phyloP scores from a whole-genome alignment of 2,797 vertebrate genomes.

The Xyrichtys novacula region DNA sequence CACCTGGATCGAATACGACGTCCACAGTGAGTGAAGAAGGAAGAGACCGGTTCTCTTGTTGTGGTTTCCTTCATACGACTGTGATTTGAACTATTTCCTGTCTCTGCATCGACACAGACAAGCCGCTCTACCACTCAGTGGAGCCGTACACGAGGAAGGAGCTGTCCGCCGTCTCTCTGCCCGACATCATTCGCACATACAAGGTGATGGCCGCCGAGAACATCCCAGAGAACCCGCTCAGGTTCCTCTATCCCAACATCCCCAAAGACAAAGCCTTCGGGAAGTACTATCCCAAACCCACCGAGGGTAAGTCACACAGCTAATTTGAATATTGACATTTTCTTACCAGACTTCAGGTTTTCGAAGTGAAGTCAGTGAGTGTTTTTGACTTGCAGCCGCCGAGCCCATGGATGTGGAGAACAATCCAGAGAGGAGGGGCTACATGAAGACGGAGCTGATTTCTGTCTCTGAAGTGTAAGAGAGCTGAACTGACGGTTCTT shows the following conservation, averaged over 20 bases:
- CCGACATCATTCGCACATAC: slow-evolving; percentile 97
- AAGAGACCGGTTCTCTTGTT: neutral
- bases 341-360: too few species aligned
- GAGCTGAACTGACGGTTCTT: too few species aligned
- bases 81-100: neutral
- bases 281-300: slow-evolving; percentile 94
- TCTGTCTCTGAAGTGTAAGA: slow-evolving; percentile 98
- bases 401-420: slow-evolving; percentile 95
- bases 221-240: slow-evolving; percentile 96
- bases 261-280: slow-evolving; percentile 95
- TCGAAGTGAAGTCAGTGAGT: too few species aligned
- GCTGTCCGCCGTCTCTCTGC: slow-evolving; percentile 92
- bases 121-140: slow-evolving; percentile 91
- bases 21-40: slow-evolving; percentile 56
- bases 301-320: slow-evolving; percentile 87
- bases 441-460: slow-evolving; percentile 97
- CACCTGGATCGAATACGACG: slow-evolving; percentile 87
- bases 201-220: slow-evolving; percentile 98
- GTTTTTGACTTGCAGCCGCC: slow-evolving; percentile 74
- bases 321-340: too few species aligned
- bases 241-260: slow-evolving; percentile 91
- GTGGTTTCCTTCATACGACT: neutral
- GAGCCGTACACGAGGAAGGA: slow-evolving; percentile 98
- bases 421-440: slow-evolving; percentile 82
- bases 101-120: slow-evolving; percentile 67